Evolutionary conservation across 2,888 invertebrate species (phyloP), one percentile per base, ranked within the genome.

Genomic region (Dastarcus helophoroides): DNA sequence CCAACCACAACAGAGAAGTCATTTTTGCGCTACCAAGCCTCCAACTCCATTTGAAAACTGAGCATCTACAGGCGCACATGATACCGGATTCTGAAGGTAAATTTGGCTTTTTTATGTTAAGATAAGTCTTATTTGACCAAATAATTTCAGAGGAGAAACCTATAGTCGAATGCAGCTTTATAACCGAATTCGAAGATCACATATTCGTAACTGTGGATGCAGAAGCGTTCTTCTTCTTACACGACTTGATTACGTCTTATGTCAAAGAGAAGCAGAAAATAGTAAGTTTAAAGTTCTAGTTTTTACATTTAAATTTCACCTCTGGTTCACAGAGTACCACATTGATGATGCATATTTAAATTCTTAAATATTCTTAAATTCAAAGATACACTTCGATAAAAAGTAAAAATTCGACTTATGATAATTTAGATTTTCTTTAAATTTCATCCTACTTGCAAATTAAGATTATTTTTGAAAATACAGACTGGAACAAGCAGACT

Each of bases 151-250:
- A 75, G 46, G 74, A 75, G 32, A 89, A 88, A 58, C 91, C 94
- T 2, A 71, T 79, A 28, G 94, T 97, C 15, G 84, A 91, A 48
- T 94, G 94, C 67, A 90, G 90, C 59, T 95, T 98, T 62, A 90
- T 95, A 37, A 95, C 95, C 2, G 94, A 97, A 63, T 97, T 98
- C 64, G 93, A 95, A 58, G 94, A 95, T 62, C 94, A 95, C 59
- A 95, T 97, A 51, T 93, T 90, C 62, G 94, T 95, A 38, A 91
- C 94, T 0, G 93, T 94, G 40, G 91, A 98, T 65, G 95, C 95
- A 1, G 95, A 97, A 64, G 90, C 93, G 2, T 94, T 98, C 66
- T 84, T 97, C 64, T 98, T 97, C 63, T 67, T 98, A 16, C 97
- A 97, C 58, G 95, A 97, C 61, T 73, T 98, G 35, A 88, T 97